These are phyloP conservation scores for Agriopis aurantiaria DNA, from an alignment of 2,888 invertebrate species.

Conservation along the genomic window DNA sequence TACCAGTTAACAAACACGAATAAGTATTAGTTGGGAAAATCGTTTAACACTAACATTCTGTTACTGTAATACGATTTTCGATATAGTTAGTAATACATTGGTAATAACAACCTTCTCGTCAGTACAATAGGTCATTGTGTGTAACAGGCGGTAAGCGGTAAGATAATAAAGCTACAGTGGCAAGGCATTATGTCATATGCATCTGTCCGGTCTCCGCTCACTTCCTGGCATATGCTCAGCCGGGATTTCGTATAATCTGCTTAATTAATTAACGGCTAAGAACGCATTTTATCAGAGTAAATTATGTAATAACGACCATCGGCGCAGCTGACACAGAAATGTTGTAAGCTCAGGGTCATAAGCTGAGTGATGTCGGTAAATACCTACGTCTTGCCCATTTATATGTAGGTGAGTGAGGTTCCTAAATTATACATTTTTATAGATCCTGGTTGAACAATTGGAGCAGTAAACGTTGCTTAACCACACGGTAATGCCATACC, in stretches of 20 bases:
- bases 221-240: conserved; percentile 45
- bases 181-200: conserved; percentile 50
- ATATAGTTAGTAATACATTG: too few species aligned
- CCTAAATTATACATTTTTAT: conserved; percentile 21
- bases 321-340: conserved; percentile 32
- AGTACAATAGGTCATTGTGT: too few species aligned
- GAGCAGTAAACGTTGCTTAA: conserved; percentile 35
- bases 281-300: conserved; percentile 25
- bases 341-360: conserved; percentile 17
- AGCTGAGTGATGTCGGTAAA: background rate
- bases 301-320: conserved; percentile 38
- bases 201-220: conserved; percentile 49
- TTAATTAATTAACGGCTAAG: conserved; percentile 29
- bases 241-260: conserved; percentile 16
- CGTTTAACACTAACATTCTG: too few species aligned
- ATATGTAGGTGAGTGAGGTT: background rate
- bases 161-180: conserved; percentile 1
- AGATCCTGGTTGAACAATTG: conserved; percentile 31
- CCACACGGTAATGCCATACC: conserved; percentile 34
- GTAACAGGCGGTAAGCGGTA: background rate
- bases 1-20: too few species aligned
- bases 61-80: too few species aligned
- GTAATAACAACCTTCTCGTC: too few species aligned
- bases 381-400: background rate
- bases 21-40: too few species aligned